These are phyloP conservation scores for Argya squamiceps DNA, from an alignment of 2,797 vertebrate genomes.

Conservation along the genomic window DNA sequence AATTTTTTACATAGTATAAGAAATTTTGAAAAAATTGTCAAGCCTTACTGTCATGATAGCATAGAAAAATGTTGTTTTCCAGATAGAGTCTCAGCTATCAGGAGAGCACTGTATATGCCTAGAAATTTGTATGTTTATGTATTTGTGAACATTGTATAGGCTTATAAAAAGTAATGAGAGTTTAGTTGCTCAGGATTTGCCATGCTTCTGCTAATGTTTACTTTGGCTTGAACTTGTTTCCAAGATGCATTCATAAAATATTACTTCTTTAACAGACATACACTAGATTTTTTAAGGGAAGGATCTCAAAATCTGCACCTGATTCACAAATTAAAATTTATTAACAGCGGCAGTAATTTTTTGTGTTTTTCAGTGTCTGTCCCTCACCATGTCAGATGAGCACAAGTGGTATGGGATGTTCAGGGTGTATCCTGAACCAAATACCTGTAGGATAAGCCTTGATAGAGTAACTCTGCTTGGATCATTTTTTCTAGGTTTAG, in stretches of 20 bases:
- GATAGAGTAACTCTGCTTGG: neutral
- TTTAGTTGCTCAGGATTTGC: neutral
- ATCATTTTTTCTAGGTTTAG: neutral
- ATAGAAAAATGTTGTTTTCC: neutral
- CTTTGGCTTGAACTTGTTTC: neutral
- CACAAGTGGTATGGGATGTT: neutral
- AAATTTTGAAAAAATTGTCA: neutral
- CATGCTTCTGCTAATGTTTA: neutral
- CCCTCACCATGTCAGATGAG: neutral
- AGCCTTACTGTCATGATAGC: neutral
- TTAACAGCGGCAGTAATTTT: neutral
- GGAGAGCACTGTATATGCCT: neutral
- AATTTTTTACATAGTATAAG: constrained; percentile 8
- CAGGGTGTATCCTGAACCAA: neutral
- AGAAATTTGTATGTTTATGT: neutral
- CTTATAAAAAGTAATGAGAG: neutral
- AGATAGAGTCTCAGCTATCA: neutral
- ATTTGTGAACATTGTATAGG: neutral
- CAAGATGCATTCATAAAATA: neutral
- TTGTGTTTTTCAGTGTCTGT: neutral
- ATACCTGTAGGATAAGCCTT: neutral
- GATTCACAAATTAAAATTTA: neutral
- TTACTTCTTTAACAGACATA: neutral
- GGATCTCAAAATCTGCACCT: neutral
- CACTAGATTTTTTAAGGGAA: neutral